Evolutionary conservation across 1,140 invertebrate species (phyloP).

Genomic region (Drosophila pseudoananassae): DNA sequence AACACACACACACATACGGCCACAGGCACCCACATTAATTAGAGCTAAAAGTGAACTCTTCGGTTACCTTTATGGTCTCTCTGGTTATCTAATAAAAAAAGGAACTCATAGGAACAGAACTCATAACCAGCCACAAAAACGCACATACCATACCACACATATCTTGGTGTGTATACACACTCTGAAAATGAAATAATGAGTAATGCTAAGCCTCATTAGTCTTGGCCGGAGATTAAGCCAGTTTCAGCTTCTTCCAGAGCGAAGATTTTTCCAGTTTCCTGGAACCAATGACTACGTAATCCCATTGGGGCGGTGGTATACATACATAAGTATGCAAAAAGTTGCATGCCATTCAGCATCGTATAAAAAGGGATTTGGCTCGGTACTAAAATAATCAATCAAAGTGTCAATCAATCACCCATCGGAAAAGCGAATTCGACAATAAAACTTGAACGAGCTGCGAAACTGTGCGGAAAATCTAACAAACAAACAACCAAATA

Average conservation of each 20-base stretch:
- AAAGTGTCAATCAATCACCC: slow-evolving; percentile 76
- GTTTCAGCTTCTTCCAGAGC: background rate
- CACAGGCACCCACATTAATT: slow-evolving; percentile 69
- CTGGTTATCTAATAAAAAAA: slow-evolving; percentile 29
- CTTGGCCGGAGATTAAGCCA: slow-evolving; percentile 22
- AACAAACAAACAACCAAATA: slow-evolving; percentile 42
- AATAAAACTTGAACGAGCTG: slow-evolving; percentile 59
- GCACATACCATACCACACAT: background rate
- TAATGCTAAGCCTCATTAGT: slow-evolving; percentile 31
- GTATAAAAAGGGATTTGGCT: slow-evolving; percentile 51
- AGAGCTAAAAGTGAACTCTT: slow-evolving; percentile 58
- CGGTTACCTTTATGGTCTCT: slow-evolving; percentile 35
- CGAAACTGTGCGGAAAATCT: slow-evolving; percentile 45
- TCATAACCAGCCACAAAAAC: slow-evolving; percentile 12
- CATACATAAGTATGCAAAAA: slow-evolving; percentile 32
- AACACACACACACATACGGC: slow-evolving; percentile 1
- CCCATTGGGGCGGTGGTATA: background rate
- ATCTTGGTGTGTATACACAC: background rate
- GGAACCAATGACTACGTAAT: slow-evolving; percentile 4
- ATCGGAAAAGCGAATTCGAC: slow-evolving; percentile 51
- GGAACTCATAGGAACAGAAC: slow-evolving; percentile 7
- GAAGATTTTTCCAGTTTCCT: slow-evolving; percentile 4
- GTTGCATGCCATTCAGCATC: slow-evolving; percentile 13
- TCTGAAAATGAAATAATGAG: slow-evolving; percentile 10
- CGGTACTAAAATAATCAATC: slow-evolving; percentile 69